These are phyloP conservation scores for Bos taurus DNA, from an alignment of 2,113 vertebrate genomes.

Conservation along the genomic window ARS-UCD2.0 NC_037354.1:569001-569500, in stretches of 20 bases:
- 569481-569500: not conserved
- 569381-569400: not conserved
- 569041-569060: not conserved
- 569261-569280: not conserved
- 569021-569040: not conserved
- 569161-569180: not conserved
- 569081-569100: not conserved
- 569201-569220: not conserved
- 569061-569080: not conserved
- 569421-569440: rapidly evolving
- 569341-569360: not conserved
- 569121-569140: not conserved
- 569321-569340: not conserved
- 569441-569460: not conserved
- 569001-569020: not conserved
- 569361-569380: not conserved
- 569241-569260: not conserved
- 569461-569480: not conserved
- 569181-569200: not conserved
- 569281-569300: not conserved
- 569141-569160: not conserved
- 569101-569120: not conserved
- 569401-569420: not conserved
- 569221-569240: not conserved
- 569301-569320: not conserved